Evolutionary conservation across 2,888 invertebrate genomes (phyloP).

Genomic region (Tortricodes alternella): DNA sequence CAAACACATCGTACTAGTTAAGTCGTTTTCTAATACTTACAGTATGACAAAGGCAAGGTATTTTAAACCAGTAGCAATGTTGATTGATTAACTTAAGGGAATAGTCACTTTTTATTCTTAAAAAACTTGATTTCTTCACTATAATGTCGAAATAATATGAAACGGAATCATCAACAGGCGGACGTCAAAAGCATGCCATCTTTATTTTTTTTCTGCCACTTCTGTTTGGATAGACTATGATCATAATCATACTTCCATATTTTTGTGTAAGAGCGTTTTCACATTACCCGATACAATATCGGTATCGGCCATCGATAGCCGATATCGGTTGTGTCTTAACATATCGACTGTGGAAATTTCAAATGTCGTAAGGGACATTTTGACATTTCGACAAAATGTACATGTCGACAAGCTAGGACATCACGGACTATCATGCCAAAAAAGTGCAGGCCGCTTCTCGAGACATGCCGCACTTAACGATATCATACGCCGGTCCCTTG

Average conservation of each 20-base stretch:
- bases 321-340: too few relatives aligned
- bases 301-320: too few relatives aligned
- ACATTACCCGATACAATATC: too few relatives aligned
- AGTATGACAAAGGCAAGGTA: background rate
- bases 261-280: too few relatives aligned
- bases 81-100: background rate
- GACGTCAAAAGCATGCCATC: constrained; percentile 11
- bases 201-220: background rate
- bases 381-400: too few relatives aligned
- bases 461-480: too few relatives aligned
- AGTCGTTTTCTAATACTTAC: constrained; percentile 20
- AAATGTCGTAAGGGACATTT: too few relatives aligned
- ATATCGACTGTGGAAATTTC: too few relatives aligned
- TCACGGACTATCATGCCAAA: too few relatives aligned
- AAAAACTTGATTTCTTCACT: constrained; percentile 3
- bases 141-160: constrained; percentile 1
- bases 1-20: constrained; percentile 12
- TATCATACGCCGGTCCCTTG: too few relatives aligned
- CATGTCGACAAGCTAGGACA: too few relatives aligned
- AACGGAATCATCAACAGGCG: background rate
- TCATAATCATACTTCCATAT: background rate
- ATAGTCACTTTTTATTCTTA: constrained; percentile 8
- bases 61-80: background rate
- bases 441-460: too few relatives aligned
- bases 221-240: background rate